Evolutionary conservation across 2,888 invertebrate genomes (phyloP), one percentile per base, ranked within the genome.

Genomic region (Pachliopta kotzebuea): DNA sequence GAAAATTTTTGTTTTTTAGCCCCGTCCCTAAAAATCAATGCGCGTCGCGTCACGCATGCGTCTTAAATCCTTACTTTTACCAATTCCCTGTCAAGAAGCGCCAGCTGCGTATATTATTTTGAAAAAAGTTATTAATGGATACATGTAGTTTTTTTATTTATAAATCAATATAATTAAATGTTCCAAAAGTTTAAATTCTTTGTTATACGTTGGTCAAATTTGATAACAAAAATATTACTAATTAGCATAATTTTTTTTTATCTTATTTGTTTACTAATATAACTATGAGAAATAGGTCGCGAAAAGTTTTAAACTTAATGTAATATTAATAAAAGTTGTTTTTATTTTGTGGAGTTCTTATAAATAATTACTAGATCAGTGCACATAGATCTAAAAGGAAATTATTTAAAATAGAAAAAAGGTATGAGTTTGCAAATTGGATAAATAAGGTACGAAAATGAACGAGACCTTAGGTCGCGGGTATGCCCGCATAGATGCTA

Each of bases 381-480:
- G 21, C 21, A 6, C 14, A 52, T 21, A 21, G 21, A 52, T 52
- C 11, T 52, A 20, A 52, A 52, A 18, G 21, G 9, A 21, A 52
- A 52, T 52, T 21, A 7, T 4, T 45, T 45, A 21, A 21, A 21
- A 7, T 52, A 21, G 21, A 29, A 57, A 20, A 42, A 57, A 53
- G 53, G 23, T 23, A 63, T 63, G 58, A 54, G 26, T 49, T 26
- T 14, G 49, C 65, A 55, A 61, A 31, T 65, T 60, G 58, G 63
- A 61, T 21, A 52, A 11, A 52, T 52, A 21, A 52, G 11, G 3
- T 21, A 4, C 2, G 21, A 78, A 78, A 69, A 94, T 94, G 94
- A 94, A 94, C 77, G 94, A 94, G 77, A 94, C 94, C 67, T 77
- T 94, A 63, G 94, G 94, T 59, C 92, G 94, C 70, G 94, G 94